A percentile compares a stretch with the other conserved stretches of the same genome.
phyloP scores from a whole-genome alignment of 2,888 invertebrate genomes.

The Pristionchus fissidentatus region DNA sequence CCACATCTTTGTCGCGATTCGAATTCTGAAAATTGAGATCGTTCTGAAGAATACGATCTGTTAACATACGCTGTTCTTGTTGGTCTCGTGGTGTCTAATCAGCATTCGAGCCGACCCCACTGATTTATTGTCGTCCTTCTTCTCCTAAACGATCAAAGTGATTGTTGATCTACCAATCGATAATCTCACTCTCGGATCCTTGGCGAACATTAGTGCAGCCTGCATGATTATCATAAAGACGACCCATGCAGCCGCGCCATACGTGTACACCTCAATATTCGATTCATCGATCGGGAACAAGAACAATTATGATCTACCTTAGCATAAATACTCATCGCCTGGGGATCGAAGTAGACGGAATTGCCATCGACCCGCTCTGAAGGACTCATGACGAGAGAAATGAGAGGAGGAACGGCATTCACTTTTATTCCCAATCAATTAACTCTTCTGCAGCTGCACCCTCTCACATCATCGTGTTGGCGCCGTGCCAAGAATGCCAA shows the following conservation, averaged over 20 bases:
- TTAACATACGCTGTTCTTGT: background rate
- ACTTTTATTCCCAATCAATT: no score
- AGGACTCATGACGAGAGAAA: background rate
- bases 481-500: no score
- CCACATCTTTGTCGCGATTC: background rate
- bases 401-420: background rate
- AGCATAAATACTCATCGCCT: background rate
- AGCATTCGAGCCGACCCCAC: constrained; percentile 19
- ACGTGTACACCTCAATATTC: constrained; percentile 18
- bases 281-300: background rate
- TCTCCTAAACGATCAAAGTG: background rate
- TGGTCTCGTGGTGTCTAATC: constrained; percentile 23
- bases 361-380: background rate
- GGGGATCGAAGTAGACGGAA: constrained; percentile 21
- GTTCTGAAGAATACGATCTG: no score
- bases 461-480: no score
- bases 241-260: constrained; percentile 26
- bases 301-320: background rate
- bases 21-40: no score
- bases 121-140: background rate
- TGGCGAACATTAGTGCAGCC: constrained; percentile 1
- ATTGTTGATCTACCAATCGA: background rate
- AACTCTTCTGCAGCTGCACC: no score
- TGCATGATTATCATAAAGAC: constrained; percentile 28
- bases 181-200: constrained; percentile 35